These are phyloP conservation scores for Acrossocheilus wenchowensis DNA, from an alignment of 2,797 vertebrate species.

Conservation along the genomic window DNA sequence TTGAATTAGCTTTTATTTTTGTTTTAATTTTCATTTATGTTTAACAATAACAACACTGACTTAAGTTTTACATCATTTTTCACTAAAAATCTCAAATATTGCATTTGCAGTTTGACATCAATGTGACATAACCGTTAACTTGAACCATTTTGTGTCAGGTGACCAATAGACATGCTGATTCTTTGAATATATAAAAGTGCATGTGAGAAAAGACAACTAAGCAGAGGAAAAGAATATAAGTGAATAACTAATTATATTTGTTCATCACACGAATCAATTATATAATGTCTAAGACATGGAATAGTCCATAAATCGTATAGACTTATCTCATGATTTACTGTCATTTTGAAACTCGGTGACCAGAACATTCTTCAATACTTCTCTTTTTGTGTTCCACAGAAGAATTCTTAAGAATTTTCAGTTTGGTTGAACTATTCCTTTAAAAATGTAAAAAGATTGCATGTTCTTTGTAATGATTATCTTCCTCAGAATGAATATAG, in stretches of 20 bases:
- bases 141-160: not conserved
- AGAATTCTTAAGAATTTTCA: not conserved
- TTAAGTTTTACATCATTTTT: too few relatives aligned
- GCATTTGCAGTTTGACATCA: not conserved
- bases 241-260: not conserved
- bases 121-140: not conserved
- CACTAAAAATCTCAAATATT: too few relatives aligned
- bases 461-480: slow-evolving; percentile 9
- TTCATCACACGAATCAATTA: not conserved
- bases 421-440: not conserved
- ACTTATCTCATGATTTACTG: not conserved
- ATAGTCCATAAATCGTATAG: not conserved
- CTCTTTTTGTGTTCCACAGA: not conserved
- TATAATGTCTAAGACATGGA: not conserved
- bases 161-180: not conserved
- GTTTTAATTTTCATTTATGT: not conserved
- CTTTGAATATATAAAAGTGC: not conserved
- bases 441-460: not conserved
- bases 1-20: not conserved
- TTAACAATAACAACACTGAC: too few relatives aligned
- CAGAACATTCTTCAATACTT: not conserved
- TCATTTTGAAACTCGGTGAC: not conserved
- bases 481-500: slow-evolving; percentile 92
- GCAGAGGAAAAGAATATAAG: not conserved
- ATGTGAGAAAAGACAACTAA: not conserved